These are phyloP conservation scores for Vulpes vulpes DNA, from an alignment of 2,113 vertebrate species.

Conservation along the genomic window DNA sequence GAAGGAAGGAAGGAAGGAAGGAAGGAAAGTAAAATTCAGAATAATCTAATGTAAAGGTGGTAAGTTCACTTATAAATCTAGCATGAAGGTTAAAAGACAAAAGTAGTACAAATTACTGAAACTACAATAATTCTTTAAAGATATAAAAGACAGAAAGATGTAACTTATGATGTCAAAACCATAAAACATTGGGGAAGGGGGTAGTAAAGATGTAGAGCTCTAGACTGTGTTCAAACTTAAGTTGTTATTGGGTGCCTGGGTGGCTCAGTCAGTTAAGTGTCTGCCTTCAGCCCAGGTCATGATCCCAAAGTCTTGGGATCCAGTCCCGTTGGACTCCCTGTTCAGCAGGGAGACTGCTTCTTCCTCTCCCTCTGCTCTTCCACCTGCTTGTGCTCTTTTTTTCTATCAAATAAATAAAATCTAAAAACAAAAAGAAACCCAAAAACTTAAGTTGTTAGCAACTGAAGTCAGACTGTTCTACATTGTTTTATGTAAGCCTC, in stretches of 20 bases:
- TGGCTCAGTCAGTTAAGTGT: too few species aligned
- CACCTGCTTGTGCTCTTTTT: too few species aligned
- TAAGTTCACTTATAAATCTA: background rate
- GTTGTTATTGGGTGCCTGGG: background rate
- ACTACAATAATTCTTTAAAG: background rate
- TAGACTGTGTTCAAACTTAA: background rate
- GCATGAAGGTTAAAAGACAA: background rate
- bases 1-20: accelerated
- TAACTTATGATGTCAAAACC: background rate
- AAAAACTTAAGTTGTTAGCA: too few species aligned
- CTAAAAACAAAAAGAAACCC: too few species aligned
- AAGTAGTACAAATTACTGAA: background rate
- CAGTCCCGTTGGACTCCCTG: too few species aligned
- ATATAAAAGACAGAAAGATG: background rate
- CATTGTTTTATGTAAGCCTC: background rate
- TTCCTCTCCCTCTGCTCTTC: too few species aligned
- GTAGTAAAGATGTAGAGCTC: background rate
- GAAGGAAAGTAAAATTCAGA: background rate
- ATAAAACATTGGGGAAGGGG: background rate
- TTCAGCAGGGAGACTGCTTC: too few species aligned
- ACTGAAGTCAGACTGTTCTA: background rate
- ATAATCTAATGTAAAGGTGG: background rate
- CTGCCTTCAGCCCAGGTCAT: too few species aligned
- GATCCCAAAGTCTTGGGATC: too few species aligned
- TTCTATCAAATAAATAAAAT: too few species aligned